Evolutionary conservation across 2,888 invertebrate genomes (phyloP).

Genomic region (Brachyptera putata): DNA sequence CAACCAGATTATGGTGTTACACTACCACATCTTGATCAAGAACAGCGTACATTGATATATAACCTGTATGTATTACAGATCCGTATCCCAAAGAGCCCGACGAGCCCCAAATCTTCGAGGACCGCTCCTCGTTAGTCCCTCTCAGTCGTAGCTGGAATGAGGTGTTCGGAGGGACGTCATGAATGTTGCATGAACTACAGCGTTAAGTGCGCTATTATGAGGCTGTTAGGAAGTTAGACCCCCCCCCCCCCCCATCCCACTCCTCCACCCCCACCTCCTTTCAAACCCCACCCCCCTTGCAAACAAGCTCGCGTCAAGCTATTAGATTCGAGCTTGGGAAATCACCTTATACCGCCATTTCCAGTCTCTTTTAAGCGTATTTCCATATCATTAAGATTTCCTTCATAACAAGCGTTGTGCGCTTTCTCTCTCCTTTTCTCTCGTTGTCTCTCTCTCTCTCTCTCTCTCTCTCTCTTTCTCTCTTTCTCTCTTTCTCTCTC

Average conservation of each 20-base stretch:
- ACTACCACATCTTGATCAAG: no score
- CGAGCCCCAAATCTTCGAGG: no score
- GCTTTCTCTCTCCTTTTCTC: no score
- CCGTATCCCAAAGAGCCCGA: no score
- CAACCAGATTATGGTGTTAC: no score
- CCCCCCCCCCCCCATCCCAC: not conserved
- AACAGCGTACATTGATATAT: no score
- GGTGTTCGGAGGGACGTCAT: constrained; percentile 11
- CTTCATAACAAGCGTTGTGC: no score
- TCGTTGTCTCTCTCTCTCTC: no score
- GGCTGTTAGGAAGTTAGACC: constrained; percentile 21
- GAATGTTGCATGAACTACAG: constrained; percentile 16
- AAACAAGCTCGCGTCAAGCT: not conserved
- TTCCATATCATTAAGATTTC: constrained; percentile 12
- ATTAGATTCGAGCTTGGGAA: constrained; percentile 11
- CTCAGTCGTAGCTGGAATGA: no score
- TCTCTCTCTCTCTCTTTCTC: no score
- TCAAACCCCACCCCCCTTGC: not conserved
- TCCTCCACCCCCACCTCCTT: not conserved
- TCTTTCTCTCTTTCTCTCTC: not conserved
- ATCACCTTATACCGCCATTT: constrained; percentile 13
- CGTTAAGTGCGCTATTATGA: constrained; percentile 20
- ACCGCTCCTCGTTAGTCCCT: no score
- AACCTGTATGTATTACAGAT: no score
- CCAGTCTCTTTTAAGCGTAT: constrained; percentile 1